A percentile compares a stretch with the other conserved stretches of the same genome.
Conservation (phyloP, 2,888 invertebrate species). For the Drosophila prostipennis region DNA sequence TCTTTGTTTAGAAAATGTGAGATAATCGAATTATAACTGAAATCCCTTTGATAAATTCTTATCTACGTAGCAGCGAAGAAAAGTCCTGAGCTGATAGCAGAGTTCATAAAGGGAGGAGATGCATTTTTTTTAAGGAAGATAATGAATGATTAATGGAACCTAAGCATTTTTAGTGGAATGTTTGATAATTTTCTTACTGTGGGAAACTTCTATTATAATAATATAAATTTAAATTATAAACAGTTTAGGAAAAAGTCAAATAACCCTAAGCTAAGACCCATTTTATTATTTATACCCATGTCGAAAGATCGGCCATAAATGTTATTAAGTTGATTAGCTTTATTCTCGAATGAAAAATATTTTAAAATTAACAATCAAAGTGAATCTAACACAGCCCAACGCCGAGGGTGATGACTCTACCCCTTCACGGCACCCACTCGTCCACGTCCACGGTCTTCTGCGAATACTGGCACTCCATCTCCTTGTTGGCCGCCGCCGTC, state of each 20-base stretch:
- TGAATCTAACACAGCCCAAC: slow-evolving; percentile 63
- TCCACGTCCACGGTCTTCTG: slow-evolving; percentile 66
- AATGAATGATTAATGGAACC: not conserved
- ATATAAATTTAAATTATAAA: too few species aligned
- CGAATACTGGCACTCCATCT: slow-evolving; percentile 58
- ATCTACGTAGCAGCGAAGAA: not conserved
- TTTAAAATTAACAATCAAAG: slow-evolving; percentile 52
- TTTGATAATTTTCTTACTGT: too few species aligned
- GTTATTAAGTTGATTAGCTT: slow-evolving; percentile 23
- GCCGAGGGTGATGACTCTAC: not conserved
- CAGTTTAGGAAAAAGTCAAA: too few species aligned
- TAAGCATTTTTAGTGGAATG: too few species aligned
- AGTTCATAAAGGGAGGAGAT: not conserved
- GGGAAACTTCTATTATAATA: too few species aligned
- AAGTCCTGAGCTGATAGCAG: not conserved
- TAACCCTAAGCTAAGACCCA: too few species aligned
- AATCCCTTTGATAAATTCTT: not conserved
- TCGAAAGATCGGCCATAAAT: not conserved
- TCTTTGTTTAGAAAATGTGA: too few species aligned
- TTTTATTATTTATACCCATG: too few species aligned
- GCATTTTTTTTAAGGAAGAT: not conserved
- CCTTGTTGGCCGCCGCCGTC: slow-evolving; percentile 32
- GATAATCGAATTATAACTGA: too few species aligned
- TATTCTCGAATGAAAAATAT: slow-evolving; percentile 33
- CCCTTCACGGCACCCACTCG: slow-evolving; percentile 62